Conservation (phyloP, 2,797 vertebrate species). For the Benthosema pterotum region DNA sequence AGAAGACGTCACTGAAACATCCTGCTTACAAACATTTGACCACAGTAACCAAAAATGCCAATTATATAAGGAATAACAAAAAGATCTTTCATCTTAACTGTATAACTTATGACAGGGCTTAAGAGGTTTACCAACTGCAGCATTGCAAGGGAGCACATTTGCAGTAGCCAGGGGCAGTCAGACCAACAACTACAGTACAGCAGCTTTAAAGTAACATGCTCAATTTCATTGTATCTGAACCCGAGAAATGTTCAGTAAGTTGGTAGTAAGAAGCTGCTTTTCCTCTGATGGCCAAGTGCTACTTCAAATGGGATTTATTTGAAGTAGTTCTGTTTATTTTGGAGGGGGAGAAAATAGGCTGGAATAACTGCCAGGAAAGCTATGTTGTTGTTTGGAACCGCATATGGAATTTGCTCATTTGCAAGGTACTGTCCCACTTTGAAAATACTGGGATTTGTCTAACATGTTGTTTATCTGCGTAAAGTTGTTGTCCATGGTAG, state of each 20-base stretch:
- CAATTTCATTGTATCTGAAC: conserved; percentile 19
- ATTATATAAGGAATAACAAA: no score
- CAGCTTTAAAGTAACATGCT: not conserved
- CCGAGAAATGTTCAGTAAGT: not conserved
- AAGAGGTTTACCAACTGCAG: no score
- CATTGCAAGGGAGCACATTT: conserved; percentile 1
- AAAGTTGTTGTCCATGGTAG: conserved; percentile 62
- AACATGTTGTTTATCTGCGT: conserved; percentile 68
- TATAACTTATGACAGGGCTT: no score
- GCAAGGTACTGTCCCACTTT: conserved; percentile 64
- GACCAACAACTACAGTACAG: conserved; percentile 3
- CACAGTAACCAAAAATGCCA: no score
- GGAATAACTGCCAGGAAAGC: conserved; percentile 58
- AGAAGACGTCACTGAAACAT: no score
- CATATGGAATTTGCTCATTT: conserved; percentile 57
- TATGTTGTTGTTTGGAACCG: conserved; percentile 50
- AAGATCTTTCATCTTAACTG: no score
- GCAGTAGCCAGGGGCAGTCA: not conserved
- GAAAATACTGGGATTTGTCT: conserved; percentile 54
- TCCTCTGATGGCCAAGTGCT: conserved; percentile 18
- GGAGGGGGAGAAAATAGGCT: conserved; percentile 62
- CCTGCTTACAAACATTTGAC: no score
- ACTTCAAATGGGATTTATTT: conserved; percentile 37
- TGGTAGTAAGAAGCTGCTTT: conserved; percentile 12
- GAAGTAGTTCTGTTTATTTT: conserved; percentile 53